phyloP scores from a whole-genome alignment of 2,888 invertebrate genomes.

The Aleiodes alternator region DNA sequence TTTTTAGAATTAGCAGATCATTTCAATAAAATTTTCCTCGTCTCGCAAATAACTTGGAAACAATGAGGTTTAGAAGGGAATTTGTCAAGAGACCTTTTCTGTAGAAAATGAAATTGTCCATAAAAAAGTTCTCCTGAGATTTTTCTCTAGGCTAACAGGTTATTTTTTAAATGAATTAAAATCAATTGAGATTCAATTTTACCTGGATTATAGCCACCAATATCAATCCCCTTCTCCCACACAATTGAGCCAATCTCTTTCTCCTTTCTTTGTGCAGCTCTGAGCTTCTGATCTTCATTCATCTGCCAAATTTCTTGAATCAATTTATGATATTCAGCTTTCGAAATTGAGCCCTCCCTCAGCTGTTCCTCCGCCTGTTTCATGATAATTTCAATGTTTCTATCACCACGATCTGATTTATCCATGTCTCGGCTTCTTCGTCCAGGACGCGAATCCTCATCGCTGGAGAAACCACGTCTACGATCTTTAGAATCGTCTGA shows the following conservation, averaged over 20 bases:
- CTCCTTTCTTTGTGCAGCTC: slow-evolving; percentile 85
- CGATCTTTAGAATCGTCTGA: slow-evolving; percentile 77
- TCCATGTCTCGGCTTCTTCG: slow-evolving; percentile 76
- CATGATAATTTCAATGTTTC: slow-evolving; percentile 86
- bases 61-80: no score
- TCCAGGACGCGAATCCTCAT: slow-evolving; percentile 65
- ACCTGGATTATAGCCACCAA: slow-evolving; percentile 42
- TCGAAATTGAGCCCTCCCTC: slow-evolving; percentile 84
- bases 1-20: no score
- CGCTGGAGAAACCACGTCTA: slow-evolving; percentile 75
- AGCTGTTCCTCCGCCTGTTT: slow-evolving; percentile 89
- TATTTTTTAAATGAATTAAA: no score
- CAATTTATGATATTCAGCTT: slow-evolving; percentile 85
- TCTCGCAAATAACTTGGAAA: no score
- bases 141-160: no score
- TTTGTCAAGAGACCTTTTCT: no score
- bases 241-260: slow-evolving; percentile 77
- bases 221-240: slow-evolving; percentile 67
- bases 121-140: no score
- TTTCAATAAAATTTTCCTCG: no score
- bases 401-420: slow-evolving; percentile 77
- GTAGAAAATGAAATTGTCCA: no score
- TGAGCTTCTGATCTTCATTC: slow-evolving; percentile 85
- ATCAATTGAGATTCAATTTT: no score
- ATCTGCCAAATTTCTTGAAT: slow-evolving; percentile 87